These are phyloP conservation scores for Lypha dubia DNA, from an alignment of 2,888 invertebrate species.

Conservation along the genomic window DNA sequence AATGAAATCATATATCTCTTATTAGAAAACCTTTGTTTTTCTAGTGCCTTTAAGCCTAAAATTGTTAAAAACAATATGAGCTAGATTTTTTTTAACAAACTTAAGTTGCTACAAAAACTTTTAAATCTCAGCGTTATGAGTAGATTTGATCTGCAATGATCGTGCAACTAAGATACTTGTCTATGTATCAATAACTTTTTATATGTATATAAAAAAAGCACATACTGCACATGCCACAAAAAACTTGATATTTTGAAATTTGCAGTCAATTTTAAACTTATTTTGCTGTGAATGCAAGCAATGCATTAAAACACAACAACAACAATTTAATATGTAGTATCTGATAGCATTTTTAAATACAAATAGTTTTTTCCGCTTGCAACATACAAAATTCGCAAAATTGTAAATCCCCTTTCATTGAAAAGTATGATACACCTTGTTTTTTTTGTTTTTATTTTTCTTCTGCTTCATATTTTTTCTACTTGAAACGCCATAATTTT, in stretches of 20 bases:
- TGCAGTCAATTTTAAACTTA: background rate
- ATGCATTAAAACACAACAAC: background rate
- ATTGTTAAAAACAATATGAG: conserved; percentile 15
- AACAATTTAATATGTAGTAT: background rate
- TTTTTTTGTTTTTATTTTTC: background rate
- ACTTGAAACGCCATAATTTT: background rate
- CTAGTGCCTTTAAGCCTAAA: conserved; percentile 13
- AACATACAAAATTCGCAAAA: background rate
- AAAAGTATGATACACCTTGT: background rate
- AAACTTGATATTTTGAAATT: conserved; percentile 14
- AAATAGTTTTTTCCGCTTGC: conserved; percentile 32
- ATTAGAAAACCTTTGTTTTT: no score
- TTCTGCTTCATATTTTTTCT: background rate
- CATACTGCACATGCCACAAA: conserved; percentile 14
- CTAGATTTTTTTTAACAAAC: background rate
- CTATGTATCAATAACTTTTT: no score
- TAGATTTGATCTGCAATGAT: background rate
- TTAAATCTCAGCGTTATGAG: background rate
- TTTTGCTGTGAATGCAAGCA: background rate
- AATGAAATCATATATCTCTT: no score
- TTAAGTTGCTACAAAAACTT: background rate
- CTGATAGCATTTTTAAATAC: background rate
- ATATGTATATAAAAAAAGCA: conserved; percentile 5
- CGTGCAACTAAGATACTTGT: conserved; percentile 7
- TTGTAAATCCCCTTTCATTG: background rate